Conservation (phyloP, 2,888 invertebrate genomes). For the Pseudanteris insignis region DNA sequence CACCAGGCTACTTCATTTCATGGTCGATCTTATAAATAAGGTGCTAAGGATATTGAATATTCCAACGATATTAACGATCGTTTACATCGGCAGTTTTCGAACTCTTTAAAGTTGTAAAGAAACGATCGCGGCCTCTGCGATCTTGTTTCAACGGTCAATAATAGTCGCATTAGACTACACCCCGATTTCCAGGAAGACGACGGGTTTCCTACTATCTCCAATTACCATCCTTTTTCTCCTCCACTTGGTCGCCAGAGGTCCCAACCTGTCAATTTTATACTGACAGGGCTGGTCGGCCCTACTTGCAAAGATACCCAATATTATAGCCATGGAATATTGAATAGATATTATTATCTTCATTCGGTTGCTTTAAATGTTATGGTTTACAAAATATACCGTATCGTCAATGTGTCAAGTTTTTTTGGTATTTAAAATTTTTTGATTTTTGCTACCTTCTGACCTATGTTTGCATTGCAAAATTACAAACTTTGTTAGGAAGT, state of each 20-base stretch:
- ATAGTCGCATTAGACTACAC: slow-evolving; percentile 5
- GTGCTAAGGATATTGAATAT: too few relatives aligned
- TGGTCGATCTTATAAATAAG: too few relatives aligned
- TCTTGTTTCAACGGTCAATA: slow-evolving; percentile 22
- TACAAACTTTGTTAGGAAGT: too few relatives aligned
- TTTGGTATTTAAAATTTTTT: too few relatives aligned
- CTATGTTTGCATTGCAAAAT: too few relatives aligned
- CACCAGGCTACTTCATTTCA: too few relatives aligned
- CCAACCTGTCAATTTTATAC: slow-evolving; percentile 23
- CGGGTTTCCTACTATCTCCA: slow-evolving; percentile 30
- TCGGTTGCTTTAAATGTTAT: too few relatives aligned
- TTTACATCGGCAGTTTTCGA: neutral
- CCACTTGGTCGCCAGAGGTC: slow-evolving; percentile 13
- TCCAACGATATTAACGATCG: too few relatives aligned
- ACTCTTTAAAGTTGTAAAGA: slow-evolving; percentile 6
- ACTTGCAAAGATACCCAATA: neutral
- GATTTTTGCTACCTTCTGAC: too few relatives aligned
- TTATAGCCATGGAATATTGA: slow-evolving; percentile 9
- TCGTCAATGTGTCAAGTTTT: too few relatives aligned
- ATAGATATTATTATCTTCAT: too few relatives aligned
- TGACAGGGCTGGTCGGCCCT: slow-evolving; percentile 10
- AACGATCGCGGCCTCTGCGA: slow-evolving; percentile 23
- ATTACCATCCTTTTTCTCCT: slow-evolving; percentile 16
- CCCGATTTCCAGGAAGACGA: slow-evolving; percentile 24
- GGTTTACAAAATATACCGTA: too few relatives aligned